A percentile compares a stretch with the other conserved stretches of the same genome.
Conservation (phyloP, 2,888 invertebrate genomes). For the Stramonita haemastoma region DNA sequence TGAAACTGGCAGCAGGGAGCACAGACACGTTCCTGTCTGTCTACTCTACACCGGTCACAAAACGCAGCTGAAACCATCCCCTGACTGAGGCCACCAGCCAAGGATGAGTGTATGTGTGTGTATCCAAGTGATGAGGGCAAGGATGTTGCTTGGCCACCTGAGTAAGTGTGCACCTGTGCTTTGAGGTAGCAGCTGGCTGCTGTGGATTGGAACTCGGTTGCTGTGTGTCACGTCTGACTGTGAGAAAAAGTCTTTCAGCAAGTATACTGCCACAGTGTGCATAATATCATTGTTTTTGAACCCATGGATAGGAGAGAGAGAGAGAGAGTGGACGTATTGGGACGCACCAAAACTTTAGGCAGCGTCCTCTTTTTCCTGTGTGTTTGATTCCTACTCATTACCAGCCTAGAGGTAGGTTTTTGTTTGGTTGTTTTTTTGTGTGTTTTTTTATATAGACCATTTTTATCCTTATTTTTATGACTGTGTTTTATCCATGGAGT, state of each 20-base stretch:
- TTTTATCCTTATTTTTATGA: not conserved
- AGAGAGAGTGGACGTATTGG: too few species aligned
- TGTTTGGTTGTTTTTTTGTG: not conserved
- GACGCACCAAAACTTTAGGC: too few species aligned
- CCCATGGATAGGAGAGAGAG: not conserved
- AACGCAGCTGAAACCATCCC: slow-evolving; percentile 58
- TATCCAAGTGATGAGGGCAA: too few species aligned
- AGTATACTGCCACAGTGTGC: not conserved
- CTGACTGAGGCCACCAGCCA: not conserved
- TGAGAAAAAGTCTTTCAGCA: slow-evolving; percentile 31
- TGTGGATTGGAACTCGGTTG: not conserved
- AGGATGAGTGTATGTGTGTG: slow-evolving; percentile 15
- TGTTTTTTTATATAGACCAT: not conserved
- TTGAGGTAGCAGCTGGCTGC: slow-evolving; percentile 21
- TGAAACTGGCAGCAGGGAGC: slow-evolving; percentile 88
- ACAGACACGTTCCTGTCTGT: slow-evolving; percentile 91
- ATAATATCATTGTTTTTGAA: not conserved
- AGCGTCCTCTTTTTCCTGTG: not conserved
- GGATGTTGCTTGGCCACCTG: not conserved
- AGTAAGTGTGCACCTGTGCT: not conserved
- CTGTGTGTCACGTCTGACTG: not conserved
- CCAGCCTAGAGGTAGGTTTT: not conserved
- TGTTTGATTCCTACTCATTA: not conserved
- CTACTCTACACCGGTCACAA: slow-evolving; percentile 80
- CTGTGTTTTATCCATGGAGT: not conserved